These are phyloP conservation scores for Drosophila lacteicornis DNA, from an alignment of 1,140 invertebrate species.

Conservation along the genomic window DNA sequence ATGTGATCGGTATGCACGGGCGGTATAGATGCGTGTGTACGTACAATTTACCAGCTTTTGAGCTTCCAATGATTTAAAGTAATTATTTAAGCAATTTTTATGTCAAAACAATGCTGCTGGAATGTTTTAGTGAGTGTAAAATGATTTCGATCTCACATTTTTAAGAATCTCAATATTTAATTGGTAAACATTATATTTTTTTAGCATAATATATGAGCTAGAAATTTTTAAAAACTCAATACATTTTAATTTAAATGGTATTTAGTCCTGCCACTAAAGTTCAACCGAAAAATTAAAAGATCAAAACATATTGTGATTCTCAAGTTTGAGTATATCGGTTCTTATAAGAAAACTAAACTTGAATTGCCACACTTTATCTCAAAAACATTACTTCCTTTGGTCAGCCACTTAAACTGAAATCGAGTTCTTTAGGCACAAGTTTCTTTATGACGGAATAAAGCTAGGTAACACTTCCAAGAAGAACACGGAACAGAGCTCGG, in stretches of 20 bases:
- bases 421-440: constrained; percentile 23
- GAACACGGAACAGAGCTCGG: constrained; percentile 43
- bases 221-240: neutral
- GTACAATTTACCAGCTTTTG: neutral
- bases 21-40: neutral
- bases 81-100: neutral
- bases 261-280: neutral
- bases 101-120: neutral
- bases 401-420: constrained; percentile 27
- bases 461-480: constrained; percentile 33
- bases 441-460: neutral
- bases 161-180: neutral
- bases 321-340: neutral
- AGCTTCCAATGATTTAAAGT: neutral
- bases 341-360: constrained; percentile 1
- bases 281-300: neutral
- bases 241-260: neutral
- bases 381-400: neutral
- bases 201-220: no score
- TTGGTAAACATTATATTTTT: neutral
- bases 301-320: neutral
- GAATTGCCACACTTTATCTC: constrained; percentile 10
- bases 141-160: neutral
- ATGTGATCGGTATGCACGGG: constrained; percentile 5
- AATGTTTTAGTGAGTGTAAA: neutral